These are phyloP conservation scores for Phengaris arion DNA, from an alignment of 2,888 invertebrate species.

Conservation along the genomic window DNA sequence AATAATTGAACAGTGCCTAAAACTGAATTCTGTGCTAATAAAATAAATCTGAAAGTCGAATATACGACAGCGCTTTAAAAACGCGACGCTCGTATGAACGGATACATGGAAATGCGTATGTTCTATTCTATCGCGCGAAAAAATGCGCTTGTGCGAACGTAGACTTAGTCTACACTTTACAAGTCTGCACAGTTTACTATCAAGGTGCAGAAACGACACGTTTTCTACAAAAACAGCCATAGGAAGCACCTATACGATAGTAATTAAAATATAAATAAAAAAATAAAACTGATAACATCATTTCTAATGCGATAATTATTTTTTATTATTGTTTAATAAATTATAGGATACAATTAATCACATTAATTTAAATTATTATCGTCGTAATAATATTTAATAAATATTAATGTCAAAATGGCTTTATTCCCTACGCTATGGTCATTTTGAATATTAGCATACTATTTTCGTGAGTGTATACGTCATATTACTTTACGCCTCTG, in stretches of 20 bases:
- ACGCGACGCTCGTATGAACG: too few species aligned
- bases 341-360: slow-evolving; percentile 3
- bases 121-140: too few species aligned
- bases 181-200: background rate
- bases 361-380: slow-evolving; percentile 5
- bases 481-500: background rate
- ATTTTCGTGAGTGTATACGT: background rate
- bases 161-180: too few species aligned
- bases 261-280: background rate
- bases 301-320: slow-evolving; percentile 18
- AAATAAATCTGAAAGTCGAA: too few species aligned
- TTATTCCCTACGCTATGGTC: background rate
- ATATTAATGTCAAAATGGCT: background rate
- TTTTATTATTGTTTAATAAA: slow-evolving; percentile 3
- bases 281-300: background rate
- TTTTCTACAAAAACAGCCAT: background rate
- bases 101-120: too few species aligned
- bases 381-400: background rate
- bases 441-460: background rate
- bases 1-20: too few species aligned
- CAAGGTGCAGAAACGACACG: background rate
- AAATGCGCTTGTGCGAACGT: too few species aligned
- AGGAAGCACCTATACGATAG: background rate
- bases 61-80: too few species aligned
- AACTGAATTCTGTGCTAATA: too few species aligned